phyloP scores from a whole-genome alignment of 2,113 vertebrate species.

The Colossoma macropomum region DNA sequence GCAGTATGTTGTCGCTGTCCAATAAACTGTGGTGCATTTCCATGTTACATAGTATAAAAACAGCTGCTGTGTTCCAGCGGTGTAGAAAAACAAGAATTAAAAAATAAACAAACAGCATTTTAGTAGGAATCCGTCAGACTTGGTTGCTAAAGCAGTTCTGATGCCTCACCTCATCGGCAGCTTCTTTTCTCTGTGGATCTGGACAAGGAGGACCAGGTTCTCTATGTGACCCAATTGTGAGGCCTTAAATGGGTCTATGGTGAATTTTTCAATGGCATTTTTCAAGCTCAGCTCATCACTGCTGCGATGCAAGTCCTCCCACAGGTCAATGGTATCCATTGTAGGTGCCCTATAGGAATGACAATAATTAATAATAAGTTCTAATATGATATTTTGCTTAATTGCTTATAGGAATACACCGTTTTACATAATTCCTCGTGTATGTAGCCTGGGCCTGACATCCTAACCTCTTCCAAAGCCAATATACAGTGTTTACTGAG shows the following conservation, averaged over 20 bases:
- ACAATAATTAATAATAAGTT: background rate
- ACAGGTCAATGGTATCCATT: constrained; percentile 82
- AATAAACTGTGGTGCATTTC: too few relatives aligned
- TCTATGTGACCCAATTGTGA: constrained; percentile 83
- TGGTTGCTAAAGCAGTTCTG: background rate
- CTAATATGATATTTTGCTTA: too few relatives aligned
- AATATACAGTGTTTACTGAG: too few relatives aligned
- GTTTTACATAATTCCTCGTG: too few relatives aligned
- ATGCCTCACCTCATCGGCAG: constrained; percentile 74
- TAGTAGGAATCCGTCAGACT: too few relatives aligned
- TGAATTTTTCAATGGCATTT: constrained; percentile 82
- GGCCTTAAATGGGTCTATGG: constrained; percentile 86
- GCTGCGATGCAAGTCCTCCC: constrained; percentile 81
- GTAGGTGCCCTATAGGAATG: constrained; percentile 82
- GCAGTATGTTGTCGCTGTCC: too few relatives aligned
- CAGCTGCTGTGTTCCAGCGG: too few relatives aligned
- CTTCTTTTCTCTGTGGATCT: constrained; percentile 78
- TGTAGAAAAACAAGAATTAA: background rate
- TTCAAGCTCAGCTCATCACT: constrained; percentile 72
- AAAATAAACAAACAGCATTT: too few relatives aligned
- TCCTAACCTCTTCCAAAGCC: too few relatives aligned
- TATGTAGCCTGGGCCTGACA: too few relatives aligned
- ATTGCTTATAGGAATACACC: too few relatives aligned
- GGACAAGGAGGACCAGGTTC: constrained; percentile 82
- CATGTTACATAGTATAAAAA: too few relatives aligned